Evolutionary conservation across 2,888 invertebrate genomes (phyloP).

Genomic region (Microchrysa polita): DNA sequence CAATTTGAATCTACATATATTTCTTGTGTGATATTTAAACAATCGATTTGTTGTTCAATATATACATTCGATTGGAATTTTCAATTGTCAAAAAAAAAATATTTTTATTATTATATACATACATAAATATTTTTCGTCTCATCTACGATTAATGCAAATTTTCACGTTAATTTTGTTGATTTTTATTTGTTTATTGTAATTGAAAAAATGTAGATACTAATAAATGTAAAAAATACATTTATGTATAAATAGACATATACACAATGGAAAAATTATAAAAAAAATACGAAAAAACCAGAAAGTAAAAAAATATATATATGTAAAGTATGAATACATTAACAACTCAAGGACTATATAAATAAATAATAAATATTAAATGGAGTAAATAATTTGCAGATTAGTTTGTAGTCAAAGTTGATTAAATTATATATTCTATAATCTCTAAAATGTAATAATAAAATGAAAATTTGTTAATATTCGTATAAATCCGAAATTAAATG

Average conservation of each 20-base stretch:
- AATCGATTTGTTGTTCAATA: conserved; percentile 14
- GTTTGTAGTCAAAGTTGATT: conserved; percentile 37
- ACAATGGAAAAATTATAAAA: background rate
- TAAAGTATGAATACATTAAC: background rate
- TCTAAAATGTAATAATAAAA: no score
- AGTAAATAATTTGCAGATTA: conserved; percentile 12
- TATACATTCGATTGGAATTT: conserved; percentile 6
- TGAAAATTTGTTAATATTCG: conserved; percentile 39
- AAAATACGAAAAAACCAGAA: background rate
- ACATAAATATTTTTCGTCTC: background rate
- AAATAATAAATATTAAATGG: background rate
- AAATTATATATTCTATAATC: conserved; percentile 41
- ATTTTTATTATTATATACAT: background rate
- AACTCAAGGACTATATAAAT: conserved; percentile 35
- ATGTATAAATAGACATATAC: no score
- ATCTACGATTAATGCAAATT: conserved; percentile 5
- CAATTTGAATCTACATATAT: conserved; percentile 12
- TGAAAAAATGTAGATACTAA: no score
- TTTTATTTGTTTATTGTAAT: no score
- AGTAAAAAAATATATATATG: background rate
- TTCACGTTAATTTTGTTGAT: background rate
- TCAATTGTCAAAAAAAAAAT: background rate
- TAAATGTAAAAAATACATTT: no score
- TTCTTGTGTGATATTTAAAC: conserved; percentile 41
- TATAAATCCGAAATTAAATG: conserved; percentile 5